Evolutionary conservation across 2,888 invertebrate species (phyloP), one percentile per base, ranked within the genome.

Genomic region (Dryobotodes eremita): DNA sequence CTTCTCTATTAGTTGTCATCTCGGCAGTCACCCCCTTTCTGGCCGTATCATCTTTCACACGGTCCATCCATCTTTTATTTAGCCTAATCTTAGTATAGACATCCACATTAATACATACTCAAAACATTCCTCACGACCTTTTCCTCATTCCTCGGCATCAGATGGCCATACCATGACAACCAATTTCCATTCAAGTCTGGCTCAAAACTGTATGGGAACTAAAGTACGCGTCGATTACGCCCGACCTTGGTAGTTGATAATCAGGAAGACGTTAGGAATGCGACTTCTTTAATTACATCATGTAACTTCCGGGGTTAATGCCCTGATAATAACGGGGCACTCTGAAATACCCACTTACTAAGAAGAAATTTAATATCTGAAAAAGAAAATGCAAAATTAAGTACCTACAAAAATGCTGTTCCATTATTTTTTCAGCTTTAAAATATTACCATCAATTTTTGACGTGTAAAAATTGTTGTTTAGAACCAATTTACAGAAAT

Each of bases 271-370:
- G 42, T 48, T 1, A 26, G 36, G 65, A 75, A 65, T 65, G 65
- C 2, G 69, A 59, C 46, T 23, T 53, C 26, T 48, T 23, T 70
- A 70, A 65, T 82, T 76, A 70, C 57, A 53, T 65, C 76, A 82
- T 76, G 36, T 5, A 15, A 55, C 53, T 82, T 80, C 77, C 69
- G 57, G 65, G 76, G 76, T 76, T 76, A 70, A 36, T 55, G 48
- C 13, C n/a, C 75, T 36, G 68, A 53, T 23, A 69, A 50, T 36
- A 31, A 36, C 31, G 53, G 4, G 26, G 23, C 5, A 36, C 23
- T 15, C 2, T 2, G 31, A 50, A 50, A 23, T 23, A 31, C 1
- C 8, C 15, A 66, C 11, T 5, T 46, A 42, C 10, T 57, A 13
- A 1, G n/a, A n/a, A n/a, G n/a, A n/a, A n/a, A n/a, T n/a, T n/a